Percentiles rank a stretch among this genome's conserved stretches.
Conservation (phyloP, 2,797 vertebrate genomes). For the Buphagus erythrorhynchus region DNA sequence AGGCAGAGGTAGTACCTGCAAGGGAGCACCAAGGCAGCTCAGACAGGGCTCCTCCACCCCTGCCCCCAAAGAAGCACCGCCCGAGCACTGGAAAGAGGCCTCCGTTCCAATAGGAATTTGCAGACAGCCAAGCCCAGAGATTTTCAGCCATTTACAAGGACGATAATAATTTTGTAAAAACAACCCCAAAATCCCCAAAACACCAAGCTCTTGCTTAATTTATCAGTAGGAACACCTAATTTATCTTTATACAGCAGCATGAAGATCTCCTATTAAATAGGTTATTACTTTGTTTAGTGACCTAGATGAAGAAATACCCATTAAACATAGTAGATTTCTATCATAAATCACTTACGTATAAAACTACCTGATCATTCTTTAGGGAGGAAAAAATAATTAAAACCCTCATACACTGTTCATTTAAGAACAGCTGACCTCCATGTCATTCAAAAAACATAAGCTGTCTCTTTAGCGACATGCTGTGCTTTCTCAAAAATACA, state of each 20-base stretch:
- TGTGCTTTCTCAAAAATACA: not conserved
- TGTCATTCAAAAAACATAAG: not conserved
- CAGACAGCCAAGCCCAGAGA: not conserved
- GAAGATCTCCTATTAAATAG: not conserved
- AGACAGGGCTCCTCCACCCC: not conserved
- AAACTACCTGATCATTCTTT: not conserved
- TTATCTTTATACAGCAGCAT: not conserved
- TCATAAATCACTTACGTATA: not conserved
- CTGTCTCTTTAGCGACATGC: not conserved
- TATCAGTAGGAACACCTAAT: not conserved
- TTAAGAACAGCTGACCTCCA: not conserved
- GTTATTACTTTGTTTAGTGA: not conserved
- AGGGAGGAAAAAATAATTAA: not conserved
- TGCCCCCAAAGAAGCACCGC: fast-evolving
- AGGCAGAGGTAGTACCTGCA: constrained; percentile 95
- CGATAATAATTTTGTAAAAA: not conserved
- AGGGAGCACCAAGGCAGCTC: not conserved
- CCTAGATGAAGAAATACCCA: not conserved
- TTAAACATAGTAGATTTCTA: not conserved
- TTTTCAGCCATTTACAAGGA: not conserved
- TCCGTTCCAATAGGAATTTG: fast-evolving
- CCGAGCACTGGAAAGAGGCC: fast-evolving
- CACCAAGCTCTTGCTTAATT: not conserved
- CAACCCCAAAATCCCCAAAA: not conserved
- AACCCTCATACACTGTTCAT: not conserved